Conservation (phyloP, 2,797 vertebrate species). For the Lacerta viridis region DNA sequence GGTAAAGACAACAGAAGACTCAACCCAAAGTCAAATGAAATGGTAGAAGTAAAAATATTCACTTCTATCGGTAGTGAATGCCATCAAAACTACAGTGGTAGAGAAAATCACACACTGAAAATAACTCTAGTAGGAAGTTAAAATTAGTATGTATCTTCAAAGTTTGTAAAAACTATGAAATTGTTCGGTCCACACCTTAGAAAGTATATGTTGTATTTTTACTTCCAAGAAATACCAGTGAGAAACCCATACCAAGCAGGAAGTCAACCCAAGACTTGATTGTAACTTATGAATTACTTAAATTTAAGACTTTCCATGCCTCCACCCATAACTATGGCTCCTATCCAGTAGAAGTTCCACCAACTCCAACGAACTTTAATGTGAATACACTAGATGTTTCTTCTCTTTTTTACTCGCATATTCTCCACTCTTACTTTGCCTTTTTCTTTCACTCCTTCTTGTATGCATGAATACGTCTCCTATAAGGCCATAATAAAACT, state of each 20-base stretch:
- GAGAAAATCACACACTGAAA: slow-evolving; percentile 2
- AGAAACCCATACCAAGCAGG: not conserved
- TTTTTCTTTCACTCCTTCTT: no score
- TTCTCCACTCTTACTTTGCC: not conserved
- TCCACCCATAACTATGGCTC: not conserved
- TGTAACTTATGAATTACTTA: not conserved
- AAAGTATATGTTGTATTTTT: slow-evolving; percentile 9
- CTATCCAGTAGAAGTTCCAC: not conserved
- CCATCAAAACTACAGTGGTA: not conserved
- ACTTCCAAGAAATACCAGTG: not conserved
- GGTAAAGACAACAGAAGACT: not conserved
- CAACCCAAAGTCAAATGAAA: not conserved
- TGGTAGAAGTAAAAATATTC: not conserved
- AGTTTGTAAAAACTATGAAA: not conserved
- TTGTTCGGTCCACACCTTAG: not conserved
- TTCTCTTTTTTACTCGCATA: not conserved
- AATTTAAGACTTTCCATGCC: not conserved
- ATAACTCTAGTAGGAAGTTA: slow-evolving; percentile 12
- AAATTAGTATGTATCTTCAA: not conserved
- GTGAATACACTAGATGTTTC: not conserved
- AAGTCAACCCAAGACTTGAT: not conserved
- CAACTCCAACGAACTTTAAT: not conserved
- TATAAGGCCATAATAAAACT: no score
- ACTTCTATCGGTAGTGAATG: not conserved
- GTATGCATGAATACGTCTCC: no score